phyloP scores from a whole-genome alignment of 2,113 vertebrate genomes.

The Rhineura floridana region DNA sequence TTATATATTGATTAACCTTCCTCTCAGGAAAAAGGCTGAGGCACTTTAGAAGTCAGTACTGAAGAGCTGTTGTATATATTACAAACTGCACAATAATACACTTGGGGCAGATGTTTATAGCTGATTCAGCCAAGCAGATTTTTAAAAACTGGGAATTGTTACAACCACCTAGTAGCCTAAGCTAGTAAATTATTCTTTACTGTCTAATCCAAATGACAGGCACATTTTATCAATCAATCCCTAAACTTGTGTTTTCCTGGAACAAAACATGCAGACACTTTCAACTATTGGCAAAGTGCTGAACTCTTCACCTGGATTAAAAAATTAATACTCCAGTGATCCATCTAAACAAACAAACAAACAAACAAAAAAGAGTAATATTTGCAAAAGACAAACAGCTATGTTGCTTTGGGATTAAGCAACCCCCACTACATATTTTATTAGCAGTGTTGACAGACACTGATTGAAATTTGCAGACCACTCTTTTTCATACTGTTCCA shows the following conservation, averaged over 20 bases:
- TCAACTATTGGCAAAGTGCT: conserved; percentile 26
- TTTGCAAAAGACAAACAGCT: background rate
- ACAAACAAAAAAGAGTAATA: background rate
- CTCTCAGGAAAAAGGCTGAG: conserved; percentile 45
- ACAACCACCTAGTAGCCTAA: conserved; percentile 37
- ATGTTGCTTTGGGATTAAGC: background rate
- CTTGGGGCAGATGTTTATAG: conserved; percentile 69
- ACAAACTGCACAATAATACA: conserved; percentile 64
- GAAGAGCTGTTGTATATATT: conserved; percentile 20
- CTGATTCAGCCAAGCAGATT: conserved; percentile 50
- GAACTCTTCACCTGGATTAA: conserved; percentile 14
- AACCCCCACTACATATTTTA: background rate
- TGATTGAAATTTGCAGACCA: background rate
- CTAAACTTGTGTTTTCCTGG: background rate
- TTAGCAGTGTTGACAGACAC: background rate
- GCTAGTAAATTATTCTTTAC: conserved; percentile 28
- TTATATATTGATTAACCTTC: background rate
- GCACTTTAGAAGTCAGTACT: fast-evolving
- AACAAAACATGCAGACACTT: background rate
- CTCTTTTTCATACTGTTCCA: background rate
- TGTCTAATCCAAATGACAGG: background rate
- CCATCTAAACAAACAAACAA: background rate
- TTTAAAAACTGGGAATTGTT: conserved; percentile 49
- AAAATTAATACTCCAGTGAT: background rate
- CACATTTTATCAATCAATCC: background rate